phyloP scores from a whole-genome alignment of 2,113 vertebrate genomes.

The Sylvietta virens region DNA sequence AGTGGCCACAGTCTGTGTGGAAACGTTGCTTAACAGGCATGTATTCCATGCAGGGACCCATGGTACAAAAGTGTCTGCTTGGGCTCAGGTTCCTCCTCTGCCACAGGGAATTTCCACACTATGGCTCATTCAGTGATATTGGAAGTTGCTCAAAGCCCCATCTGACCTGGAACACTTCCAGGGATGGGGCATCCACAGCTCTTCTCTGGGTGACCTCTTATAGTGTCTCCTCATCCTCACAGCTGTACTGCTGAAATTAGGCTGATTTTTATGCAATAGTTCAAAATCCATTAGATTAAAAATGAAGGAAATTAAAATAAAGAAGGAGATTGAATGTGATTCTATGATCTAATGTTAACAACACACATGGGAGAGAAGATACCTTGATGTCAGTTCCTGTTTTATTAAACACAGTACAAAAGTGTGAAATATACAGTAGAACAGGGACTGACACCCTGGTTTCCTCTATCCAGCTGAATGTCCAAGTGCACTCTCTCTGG shows the following conservation, averaged over 20 bases:
- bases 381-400: not conserved
- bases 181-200: not conserved
- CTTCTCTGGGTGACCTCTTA: not conserved
- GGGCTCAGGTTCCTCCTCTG: not conserved
- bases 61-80: not conserved
- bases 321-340: not conserved
- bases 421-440: not conserved
- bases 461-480: not conserved
- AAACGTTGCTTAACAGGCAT: not conserved
- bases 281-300: not conserved
- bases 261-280: not conserved
- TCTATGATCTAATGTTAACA: not conserved
- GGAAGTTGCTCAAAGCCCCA: not conserved
- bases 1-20: not conserved
- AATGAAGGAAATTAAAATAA: not conserved
- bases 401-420: not conserved
- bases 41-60: not conserved
- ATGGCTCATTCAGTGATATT: rapidly evolving
- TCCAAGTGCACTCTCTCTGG: not conserved
- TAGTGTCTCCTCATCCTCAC: not conserved
- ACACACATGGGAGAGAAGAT: not conserved
- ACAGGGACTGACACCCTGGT: not conserved
- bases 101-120: rapidly evolving
- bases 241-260: not conserved
- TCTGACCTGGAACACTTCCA: not conserved